Conservation (phyloP, 2,888 invertebrate genomes). For the Branchipolynoe longqiensis region DNA sequence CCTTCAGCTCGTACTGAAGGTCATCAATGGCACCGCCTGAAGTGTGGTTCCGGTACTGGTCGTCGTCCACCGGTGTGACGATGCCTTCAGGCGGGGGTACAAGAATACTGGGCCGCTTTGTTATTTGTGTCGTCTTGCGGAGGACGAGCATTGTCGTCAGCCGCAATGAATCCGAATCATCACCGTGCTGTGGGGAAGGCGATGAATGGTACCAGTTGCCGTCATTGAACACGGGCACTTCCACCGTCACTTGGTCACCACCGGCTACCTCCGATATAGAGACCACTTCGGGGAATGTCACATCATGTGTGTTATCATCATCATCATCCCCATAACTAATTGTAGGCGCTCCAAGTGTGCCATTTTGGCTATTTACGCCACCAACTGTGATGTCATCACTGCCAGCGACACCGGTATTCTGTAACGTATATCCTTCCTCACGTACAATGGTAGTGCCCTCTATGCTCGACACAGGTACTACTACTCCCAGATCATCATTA, state of each 20-base stretch:
- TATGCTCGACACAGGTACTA: too few relatives aligned
- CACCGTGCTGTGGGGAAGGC: slow-evolving; percentile 5
- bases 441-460: too few relatives aligned
- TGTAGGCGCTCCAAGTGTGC: not conserved
- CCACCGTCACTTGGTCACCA: not conserved
- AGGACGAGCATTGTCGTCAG: slow-evolving; percentile 48
- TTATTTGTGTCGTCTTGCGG: slow-evolving; percentile 1
- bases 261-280: not conserved
- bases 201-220: slow-evolving; percentile 21
- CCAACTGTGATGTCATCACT: slow-evolving; percentile 5
- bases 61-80: not conserved
- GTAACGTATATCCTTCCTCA: not conserved
- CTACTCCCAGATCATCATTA: too few relatives aligned
- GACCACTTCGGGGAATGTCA: not conserved
- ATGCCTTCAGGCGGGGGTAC: not conserved
- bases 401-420: not conserved
- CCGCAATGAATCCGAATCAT: not conserved
- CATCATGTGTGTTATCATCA: not conserved
- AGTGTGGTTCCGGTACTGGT: not conserved
- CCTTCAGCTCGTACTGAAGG: slow-evolving; percentile 60
- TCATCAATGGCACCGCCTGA: too few relatives aligned
- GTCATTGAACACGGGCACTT: too few relatives aligned
- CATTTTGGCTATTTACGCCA: not conserved
- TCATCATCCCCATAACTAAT: too few relatives aligned
- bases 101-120: not conserved